Conservation (phyloP, 1,140 invertebrate species). For the Contarinia nasturtii region DNA sequence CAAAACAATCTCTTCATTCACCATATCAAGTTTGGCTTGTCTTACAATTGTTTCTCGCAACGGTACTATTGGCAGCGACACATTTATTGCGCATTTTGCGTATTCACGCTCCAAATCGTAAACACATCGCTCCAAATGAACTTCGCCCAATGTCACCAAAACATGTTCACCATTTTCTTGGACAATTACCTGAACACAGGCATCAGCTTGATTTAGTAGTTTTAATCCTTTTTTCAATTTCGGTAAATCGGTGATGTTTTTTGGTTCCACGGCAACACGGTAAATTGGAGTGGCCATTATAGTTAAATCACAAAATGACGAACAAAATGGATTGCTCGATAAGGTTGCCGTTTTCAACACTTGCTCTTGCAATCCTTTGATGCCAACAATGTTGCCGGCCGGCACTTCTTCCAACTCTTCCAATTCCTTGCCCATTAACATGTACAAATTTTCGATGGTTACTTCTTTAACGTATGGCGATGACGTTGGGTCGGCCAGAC, state of each 20-base stretch:
- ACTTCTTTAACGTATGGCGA: conserved; percentile 33
- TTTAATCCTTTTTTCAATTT: conserved; percentile 51
- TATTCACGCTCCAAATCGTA: conserved; percentile 66
- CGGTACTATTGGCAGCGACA: conserved; percentile 89
- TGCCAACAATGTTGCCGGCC: conserved; percentile 79
- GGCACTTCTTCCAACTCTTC: conserved; percentile 58
- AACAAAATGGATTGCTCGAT: conserved; percentile 65
- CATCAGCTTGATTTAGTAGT: conserved; percentile 46
- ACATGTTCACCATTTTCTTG: conserved; percentile 94
- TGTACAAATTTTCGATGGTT: conserved; percentile 52
- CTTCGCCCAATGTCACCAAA: conserved; percentile 89
- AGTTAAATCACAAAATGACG: conserved; percentile 72
- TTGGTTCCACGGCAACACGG: conserved; percentile 85
- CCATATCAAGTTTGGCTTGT: conserved; percentile 69
- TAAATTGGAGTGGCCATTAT: conserved; percentile 73
- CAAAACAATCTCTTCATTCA: conserved; percentile 65
- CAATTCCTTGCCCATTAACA: conserved; percentile 88
- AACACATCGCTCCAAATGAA: conserved; percentile 89
- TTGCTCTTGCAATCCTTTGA: conserved; percentile 71
- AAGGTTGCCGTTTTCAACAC: conserved; percentile 82
- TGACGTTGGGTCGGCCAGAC: conserved; percentile 7
- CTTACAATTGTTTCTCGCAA: conserved; percentile 85
- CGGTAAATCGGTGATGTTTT: conserved; percentile 58
- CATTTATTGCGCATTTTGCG: conserved; percentile 73
- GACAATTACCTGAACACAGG: conserved; percentile 74